Evolutionary conservation across 1,140 invertebrate genomes (phyloP), one percentile per base, ranked within the genome.

Genomic region (Hypothenemus hampei): DNA sequence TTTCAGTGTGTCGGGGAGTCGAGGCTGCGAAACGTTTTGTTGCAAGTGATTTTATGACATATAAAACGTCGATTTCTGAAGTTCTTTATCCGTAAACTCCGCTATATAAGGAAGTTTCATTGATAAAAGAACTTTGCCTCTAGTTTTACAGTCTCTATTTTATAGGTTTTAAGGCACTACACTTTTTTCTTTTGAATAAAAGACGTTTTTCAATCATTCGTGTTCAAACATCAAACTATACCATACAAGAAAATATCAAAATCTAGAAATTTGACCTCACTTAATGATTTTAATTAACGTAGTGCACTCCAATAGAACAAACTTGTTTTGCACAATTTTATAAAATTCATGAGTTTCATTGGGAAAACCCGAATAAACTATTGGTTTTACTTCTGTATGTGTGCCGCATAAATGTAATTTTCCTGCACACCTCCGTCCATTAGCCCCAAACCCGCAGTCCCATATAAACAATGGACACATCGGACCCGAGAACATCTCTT

Each of bases 1-100:
- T 63, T 65, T 46, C 49, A 10, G 10, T 31, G 10, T 31, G 10
- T 31, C 10, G 13, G 26, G 37, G 23, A 45, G 21, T 26, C 37
- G 37, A 22, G 10, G n/a, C 21, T 61, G 53, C 59, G 58, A 65
- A 63, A 50, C 60, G 63, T 63, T 61, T 63, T 61, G 49, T 52
- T 52, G 63, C 59, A 62, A 65, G 63, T 63, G 63, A 65, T 65
- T 65, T 65, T 63, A 65, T 65, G 61, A 61, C 61, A 56, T 63
- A 65, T 65, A 65, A 63, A 65, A 65, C 41, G 63, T 63, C 63
- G 62, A 63, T 63, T 53, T 36, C 57, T 50, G 49, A 21, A 62
- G 51, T 65, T 59, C 61, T 63, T 60, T 62, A 60, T 62, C 51
- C 58, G 57, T 55, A 57, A 60, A 60, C 36, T 64, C 55, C 47